Percentiles rank a stretch among this genome's conserved stretches.
These are phyloP conservation scores for Atractosteus spatula DNA, from an alignment of 2,113 vertebrate species.

Conservation along the genomic window DNA sequence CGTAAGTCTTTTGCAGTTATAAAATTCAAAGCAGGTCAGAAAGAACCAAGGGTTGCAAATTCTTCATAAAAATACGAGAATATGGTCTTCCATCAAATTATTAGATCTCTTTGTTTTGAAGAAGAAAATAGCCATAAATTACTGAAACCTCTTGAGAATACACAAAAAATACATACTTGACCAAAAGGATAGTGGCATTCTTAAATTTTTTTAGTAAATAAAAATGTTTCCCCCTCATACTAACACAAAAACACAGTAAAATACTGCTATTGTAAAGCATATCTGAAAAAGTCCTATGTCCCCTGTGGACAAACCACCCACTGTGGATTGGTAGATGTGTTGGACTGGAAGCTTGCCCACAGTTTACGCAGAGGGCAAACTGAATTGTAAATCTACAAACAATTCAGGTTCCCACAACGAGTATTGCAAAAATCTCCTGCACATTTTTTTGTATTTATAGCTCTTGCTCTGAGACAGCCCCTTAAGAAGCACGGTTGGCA, in stretches of 20 bases:
- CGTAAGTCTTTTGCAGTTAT: conserved; percentile 8
- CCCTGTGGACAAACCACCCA: too few species aligned
- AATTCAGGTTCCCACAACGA: not conserved
- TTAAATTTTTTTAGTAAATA: conserved; percentile 44
- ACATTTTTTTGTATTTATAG: too few species aligned
- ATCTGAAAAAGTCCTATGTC: not conserved
- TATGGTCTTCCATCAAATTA: too few species aligned
- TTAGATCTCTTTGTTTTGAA: too few species aligned
- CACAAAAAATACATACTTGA: conserved; percentile 31
- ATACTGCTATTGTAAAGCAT: conserved; percentile 26
- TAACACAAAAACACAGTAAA: conserved; percentile 21
- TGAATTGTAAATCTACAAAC: conserved; percentile 1
- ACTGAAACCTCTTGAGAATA: conserved; percentile 9
- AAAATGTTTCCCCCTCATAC: conserved; percentile 19
- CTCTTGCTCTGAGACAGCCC: too few species aligned
- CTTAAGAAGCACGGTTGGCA: too few species aligned
- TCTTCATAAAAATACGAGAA: not conserved
- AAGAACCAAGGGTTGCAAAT: not conserved
- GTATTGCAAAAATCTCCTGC: too few species aligned
- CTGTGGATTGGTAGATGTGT: too few species aligned
- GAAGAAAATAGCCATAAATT: too few species aligned
- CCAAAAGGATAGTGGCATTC: conserved; percentile 31
- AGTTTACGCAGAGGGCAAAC: too few species aligned
- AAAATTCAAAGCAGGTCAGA: not conserved
- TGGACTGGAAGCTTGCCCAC: too few species aligned